Conservation (phyloP, 2,888 invertebrate species). For the Germaria angustata region DNA sequence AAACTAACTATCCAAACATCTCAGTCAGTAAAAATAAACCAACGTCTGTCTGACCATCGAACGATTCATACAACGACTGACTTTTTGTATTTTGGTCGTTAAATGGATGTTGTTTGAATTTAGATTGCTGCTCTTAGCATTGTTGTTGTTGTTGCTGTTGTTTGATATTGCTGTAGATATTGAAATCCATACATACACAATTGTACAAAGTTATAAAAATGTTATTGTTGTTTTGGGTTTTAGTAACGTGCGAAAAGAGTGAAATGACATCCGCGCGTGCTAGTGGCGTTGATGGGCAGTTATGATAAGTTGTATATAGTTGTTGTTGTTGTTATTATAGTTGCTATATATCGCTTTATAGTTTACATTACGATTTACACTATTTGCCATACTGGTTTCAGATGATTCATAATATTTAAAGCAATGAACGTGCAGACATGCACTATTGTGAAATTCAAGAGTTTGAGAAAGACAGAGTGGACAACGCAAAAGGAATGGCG, state of each 20-base stretch:
- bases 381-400: slow-evolving; percentile 41
- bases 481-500: background rate
- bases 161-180: no score
- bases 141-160: background rate
- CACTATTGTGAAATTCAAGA: slow-evolving; percentile 64
- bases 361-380: slow-evolving; percentile 34
- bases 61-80: slow-evolving; percentile 32
- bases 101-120: slow-evolving; percentile 61
- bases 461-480: slow-evolving; percentile 10
- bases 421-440: slow-evolving; percentile 65
- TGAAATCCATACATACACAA: background rate
- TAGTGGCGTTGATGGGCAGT: slow-evolving; percentile 68
- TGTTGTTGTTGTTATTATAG: slow-evolving; percentile 2
- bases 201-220: background rate
- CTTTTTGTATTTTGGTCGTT: slow-evolving; percentile 61
- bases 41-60: slow-evolving; percentile 18
- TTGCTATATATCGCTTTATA: slow-evolving; percentile 27
- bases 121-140: slow-evolving; percentile 29
- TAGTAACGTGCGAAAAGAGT: slow-evolving; percentile 71
- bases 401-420: slow-evolving; percentile 64
- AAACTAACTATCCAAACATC: slow-evolving; percentile 30
- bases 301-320: slow-evolving; percentile 61
- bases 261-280: slow-evolving; percentile 74
- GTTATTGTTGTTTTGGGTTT: slow-evolving; percentile 49
- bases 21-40: slow-evolving; percentile 34